Conservation (phyloP, 2,113 vertebrate species). For the Phalacrocorax brasilianus region DNA sequence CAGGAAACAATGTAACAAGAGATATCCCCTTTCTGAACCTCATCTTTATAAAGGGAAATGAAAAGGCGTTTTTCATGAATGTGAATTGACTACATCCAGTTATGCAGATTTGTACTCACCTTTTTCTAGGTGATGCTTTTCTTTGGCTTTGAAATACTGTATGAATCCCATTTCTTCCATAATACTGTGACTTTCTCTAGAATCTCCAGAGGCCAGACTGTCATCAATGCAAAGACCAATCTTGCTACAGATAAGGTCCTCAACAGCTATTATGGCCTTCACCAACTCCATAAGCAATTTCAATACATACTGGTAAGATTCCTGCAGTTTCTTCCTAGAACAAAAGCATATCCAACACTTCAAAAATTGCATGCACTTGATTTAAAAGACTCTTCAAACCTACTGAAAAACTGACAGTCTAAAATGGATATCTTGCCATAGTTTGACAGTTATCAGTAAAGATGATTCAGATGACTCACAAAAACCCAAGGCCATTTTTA, state of each 20-base stretch:
- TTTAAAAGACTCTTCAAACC: background rate
- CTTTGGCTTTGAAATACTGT: conserved; percentile 6
- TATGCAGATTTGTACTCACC: background rate
- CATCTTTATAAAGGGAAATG: background rate
- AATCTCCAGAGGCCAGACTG: conserved; percentile 41
- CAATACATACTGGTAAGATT: conserved; percentile 78
- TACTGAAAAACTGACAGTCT: background rate
- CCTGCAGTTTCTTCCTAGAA: conserved; percentile 76
- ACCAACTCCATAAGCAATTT: conserved; percentile 84
- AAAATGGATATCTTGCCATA: background rate
- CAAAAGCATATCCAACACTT: background rate
- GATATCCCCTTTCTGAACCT: background rate
- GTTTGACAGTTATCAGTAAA: background rate
- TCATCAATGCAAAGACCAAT: conserved; percentile 74
- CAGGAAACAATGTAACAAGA: background rate
- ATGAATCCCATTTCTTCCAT: conserved; percentile 18
- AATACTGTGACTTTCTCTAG: background rate
- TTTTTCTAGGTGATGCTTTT: background rate
- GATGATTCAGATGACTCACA: background rate
- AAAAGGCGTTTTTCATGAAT: background rate
- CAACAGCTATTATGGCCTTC: conserved; percentile 72
- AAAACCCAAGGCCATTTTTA: background rate
- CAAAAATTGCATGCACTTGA: background rate
- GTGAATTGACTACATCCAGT: background rate
- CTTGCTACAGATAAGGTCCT: conserved; percentile 83